These are phyloP conservation scores for Gymnoscelis rufifasciata DNA, from an alignment of 2,888 invertebrate species.

Conservation along the genomic window DNA sequence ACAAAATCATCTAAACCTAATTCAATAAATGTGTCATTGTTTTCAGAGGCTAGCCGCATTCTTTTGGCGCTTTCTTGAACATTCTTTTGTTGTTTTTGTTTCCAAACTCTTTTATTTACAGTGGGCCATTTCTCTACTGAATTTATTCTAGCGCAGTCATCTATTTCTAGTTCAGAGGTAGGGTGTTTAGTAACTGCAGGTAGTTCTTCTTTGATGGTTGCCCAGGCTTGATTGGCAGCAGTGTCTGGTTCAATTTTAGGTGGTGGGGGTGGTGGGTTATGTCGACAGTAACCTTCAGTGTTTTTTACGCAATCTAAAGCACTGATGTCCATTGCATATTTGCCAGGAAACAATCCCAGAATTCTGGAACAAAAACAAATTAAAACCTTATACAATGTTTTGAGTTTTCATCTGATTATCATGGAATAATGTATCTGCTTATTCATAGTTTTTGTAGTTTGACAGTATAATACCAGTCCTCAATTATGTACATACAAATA, in stretches of 20 bases:
- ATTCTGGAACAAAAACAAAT: conserved; percentile 44
- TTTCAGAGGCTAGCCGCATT: conserved; percentile 50
- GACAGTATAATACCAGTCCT: too few relatives aligned
- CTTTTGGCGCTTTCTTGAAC: conserved; percentile 49
- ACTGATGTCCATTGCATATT: conserved; percentile 61
- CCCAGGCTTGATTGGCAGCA: conserved; percentile 34
- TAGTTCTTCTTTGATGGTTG: conserved; percentile 37
- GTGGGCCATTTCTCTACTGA: conserved; percentile 60
- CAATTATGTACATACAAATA: too few relatives aligned
- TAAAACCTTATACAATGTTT: neutral
- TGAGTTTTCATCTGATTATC: too few relatives aligned
- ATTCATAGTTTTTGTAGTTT: too few relatives aligned
- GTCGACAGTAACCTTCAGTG: conserved; percentile 58
- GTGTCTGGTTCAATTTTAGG: conserved; percentile 33
- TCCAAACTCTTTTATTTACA: conserved; percentile 55
- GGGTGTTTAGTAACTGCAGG: conserved; percentile 19
- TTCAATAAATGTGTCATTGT: conserved; percentile 43
- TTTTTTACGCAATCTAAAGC: conserved; percentile 63
- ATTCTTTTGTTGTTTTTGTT: conserved; percentile 45
- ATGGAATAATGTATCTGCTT: too few relatives aligned
- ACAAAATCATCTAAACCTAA: conserved; percentile 48
- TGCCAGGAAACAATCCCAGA: conserved; percentile 62
- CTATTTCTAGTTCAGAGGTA: conserved; percentile 39
- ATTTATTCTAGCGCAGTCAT: conserved; percentile 59
- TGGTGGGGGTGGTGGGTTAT: conserved; percentile 50